Evolutionary conservation across 2,113 vertebrate genomes (phyloP).

Genomic region (Grantiella picta): DNA sequence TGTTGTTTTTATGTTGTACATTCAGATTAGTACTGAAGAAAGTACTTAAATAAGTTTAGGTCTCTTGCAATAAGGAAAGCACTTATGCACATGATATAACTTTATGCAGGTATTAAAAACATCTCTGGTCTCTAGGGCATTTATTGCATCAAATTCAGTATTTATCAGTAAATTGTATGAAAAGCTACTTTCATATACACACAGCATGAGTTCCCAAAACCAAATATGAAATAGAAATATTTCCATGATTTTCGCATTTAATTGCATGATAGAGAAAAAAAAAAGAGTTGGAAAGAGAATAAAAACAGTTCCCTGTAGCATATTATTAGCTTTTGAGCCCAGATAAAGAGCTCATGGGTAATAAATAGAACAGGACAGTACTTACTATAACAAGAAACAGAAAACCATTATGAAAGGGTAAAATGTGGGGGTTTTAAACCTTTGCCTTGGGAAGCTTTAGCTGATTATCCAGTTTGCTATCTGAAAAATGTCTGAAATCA

Average conservation of each 20-base stretch:
- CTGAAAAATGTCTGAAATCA: not conserved
- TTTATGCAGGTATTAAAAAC: not conserved
- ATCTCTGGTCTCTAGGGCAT: not conserved
- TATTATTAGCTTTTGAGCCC: not conserved
- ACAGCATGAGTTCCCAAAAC: not conserved
- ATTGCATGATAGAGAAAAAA: not conserved
- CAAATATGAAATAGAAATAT: constrained; percentile 5
- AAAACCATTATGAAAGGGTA: not conserved
- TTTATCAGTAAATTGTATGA: not conserved
- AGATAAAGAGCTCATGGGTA: not conserved
- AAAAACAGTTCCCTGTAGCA: not conserved
- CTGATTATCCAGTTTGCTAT: not conserved
- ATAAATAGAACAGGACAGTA: not conserved
- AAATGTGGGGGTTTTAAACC: not conserved
- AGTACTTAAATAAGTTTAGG: not conserved
- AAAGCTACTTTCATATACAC: not conserved
- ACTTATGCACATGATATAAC: not conserved
- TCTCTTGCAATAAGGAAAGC: not conserved
- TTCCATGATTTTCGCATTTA: not conserved
- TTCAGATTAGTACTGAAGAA: not conserved
- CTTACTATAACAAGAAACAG: not conserved
- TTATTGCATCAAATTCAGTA: not conserved
- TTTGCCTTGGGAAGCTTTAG: not conserved
- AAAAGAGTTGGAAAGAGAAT: not conserved
- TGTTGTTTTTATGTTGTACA: not conserved